Percentiles rank a stretch among this genome's conserved stretches.
phyloP scores from a whole-genome alignment of 2,113 vertebrate species.

The Sceloporus undulatus region DNA sequence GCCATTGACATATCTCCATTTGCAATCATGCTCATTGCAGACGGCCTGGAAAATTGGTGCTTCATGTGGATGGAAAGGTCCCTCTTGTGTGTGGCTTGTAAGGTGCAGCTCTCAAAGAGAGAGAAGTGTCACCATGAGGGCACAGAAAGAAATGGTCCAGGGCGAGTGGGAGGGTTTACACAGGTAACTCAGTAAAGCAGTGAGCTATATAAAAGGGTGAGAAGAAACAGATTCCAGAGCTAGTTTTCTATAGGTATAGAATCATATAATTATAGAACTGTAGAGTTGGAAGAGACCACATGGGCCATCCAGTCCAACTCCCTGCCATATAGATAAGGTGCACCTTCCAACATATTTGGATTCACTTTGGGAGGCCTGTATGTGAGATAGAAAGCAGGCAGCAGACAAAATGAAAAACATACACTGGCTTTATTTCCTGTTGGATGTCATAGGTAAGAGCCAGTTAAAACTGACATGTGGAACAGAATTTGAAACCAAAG shows the following conservation, averaged over 20 bases:
- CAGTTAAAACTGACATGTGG: rapidly evolving
- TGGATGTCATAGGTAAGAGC: slow-evolving; percentile 63
- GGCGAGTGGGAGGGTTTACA: not conserved
- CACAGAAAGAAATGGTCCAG: not conserved
- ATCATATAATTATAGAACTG: too few species aligned
- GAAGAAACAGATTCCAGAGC: too few species aligned
- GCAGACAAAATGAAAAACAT: slow-evolving; percentile 43
- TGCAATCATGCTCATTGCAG: too few species aligned
- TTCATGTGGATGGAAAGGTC: too few species aligned
- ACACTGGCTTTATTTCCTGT: slow-evolving; percentile 56
- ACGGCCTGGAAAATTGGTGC: too few species aligned
- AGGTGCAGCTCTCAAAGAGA: not conserved
- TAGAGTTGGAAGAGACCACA: too few species aligned
- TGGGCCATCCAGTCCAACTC: too few species aligned
- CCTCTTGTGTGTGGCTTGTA: not conserved
- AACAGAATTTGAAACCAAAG: too few species aligned
- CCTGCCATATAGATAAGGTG: not conserved
- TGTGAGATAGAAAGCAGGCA: not conserved
- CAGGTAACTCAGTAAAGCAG: not conserved
- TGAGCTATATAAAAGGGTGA: not conserved
- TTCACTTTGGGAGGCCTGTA: not conserved
- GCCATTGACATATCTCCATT: too few species aligned
- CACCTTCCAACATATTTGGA: not conserved
- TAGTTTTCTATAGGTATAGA: too few species aligned
- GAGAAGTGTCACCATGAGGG: not conserved